Evolutionary conservation across 2,113 vertebrate genomes (phyloP).

Genomic region (Terrapene triunguis): DNA sequence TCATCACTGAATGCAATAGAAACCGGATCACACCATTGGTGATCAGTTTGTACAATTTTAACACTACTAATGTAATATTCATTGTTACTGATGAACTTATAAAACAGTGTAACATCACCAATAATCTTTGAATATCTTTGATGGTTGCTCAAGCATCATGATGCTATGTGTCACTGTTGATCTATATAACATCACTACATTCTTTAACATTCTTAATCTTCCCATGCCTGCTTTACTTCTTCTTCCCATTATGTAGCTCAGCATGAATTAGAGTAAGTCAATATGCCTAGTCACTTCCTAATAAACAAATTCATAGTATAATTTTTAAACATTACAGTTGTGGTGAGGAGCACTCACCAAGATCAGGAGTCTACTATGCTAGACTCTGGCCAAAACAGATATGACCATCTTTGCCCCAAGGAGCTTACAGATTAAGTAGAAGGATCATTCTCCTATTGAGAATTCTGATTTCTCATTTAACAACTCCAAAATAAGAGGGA

Average conservation of each 20-base stretch:
- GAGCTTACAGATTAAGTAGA: background rate
- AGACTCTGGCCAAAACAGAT: background rate
- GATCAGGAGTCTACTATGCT: background rate
- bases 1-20: background rate
- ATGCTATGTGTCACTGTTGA: background rate
- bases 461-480: background rate
- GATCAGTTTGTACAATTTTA: background rate
- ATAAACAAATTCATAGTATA: background rate
- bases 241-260: background rate
- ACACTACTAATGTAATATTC: background rate
- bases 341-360: background rate
- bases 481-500: background rate
- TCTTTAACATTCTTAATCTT: background rate
- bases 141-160: slow-evolving; percentile 2
- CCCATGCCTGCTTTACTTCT: slow-evolving; percentile 4
- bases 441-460: background rate
- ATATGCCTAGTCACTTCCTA: background rate
- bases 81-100: background rate
- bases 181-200: background rate
- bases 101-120: background rate
- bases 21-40: background rate
- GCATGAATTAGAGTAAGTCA: slow-evolving; percentile 31
- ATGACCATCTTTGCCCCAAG: background rate
- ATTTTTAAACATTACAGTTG: slow-evolving; percentile 47
- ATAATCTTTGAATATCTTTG: background rate